Base-by-base conservation (phyloP, 2,888 invertebrate genomes). In the Drosophila eohydei region DNA sequence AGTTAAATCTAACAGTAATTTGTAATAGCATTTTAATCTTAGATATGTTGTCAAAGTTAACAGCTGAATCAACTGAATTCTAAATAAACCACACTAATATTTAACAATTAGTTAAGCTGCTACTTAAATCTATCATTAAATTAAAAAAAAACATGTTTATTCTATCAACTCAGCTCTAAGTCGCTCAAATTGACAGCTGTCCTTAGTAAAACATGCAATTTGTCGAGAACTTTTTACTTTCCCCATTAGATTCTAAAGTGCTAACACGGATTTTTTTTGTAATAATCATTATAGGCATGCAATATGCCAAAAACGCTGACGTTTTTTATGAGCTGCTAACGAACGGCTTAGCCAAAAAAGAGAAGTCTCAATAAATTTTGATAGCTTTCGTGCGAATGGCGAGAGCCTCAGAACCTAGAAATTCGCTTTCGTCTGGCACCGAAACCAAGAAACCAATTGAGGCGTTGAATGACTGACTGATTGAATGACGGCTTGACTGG, bases 401-500 rank as follows among this genome's bases (percentile, higher is more conserved):
- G 68, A 68, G 71, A 67, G 60, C 48, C n/a, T 60, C 56, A 62
- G 80, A 50, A 34, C 60, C 64, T 52, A 62, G 78, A 73, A 87
- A 78, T 87, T 82, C 82, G 81, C 87, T 82, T 82, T 82, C 87
- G 68, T 80, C 77, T 72, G 86, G 67, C 81, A 83, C 71, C 86
- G 83, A 83, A 86, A 77, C 83, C 86, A 71, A 80, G 74, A 80
- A 80, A 86, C 64, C 81, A 74, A 73, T 80, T 76, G 74, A 78
- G 78, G 80, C 80, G 68, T 70, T 65, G n/a, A 40, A 6, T 54
- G 54, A 38, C 52, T 21, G 38, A 54, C n/a, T 28, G 54, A 54
- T 34, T 40, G 54, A n/a, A 14, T 38, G 54, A 54, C 38, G 21
- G 36, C 16, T n/a, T n/a, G 54, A 12, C 14, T 26, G 52, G 21